Percentiles rank a stretch among this genome's conserved stretches.
Conservation (phyloP, 2,888 invertebrate genomes). For the Aporophyla lueneburgensis region DNA sequence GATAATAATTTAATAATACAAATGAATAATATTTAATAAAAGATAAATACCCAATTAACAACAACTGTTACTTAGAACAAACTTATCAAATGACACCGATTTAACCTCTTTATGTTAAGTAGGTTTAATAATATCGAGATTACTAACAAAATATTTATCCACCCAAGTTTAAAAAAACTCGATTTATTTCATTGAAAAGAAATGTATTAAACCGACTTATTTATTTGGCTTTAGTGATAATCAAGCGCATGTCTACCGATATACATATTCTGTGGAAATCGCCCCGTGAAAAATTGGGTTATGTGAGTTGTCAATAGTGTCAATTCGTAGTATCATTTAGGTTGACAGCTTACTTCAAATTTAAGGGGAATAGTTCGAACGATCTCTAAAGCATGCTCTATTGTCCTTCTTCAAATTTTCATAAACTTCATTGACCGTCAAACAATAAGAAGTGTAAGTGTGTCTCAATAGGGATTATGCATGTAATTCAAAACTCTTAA, state of each 20-base stretch:
- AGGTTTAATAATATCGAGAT: not conserved
- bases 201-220: not conserved
- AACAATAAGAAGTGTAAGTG: not conserved
- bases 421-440: not conserved
- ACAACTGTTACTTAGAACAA: constrained; percentile 16
- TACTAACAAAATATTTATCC: constrained; percentile 17
- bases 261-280: not conserved
- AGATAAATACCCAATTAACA: constrained; percentile 25
- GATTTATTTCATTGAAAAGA: not conserved
- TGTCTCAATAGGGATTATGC: too few relatives aligned
- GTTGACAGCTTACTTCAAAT: not conserved
- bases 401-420: not conserved
- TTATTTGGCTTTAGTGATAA: not conserved
- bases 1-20: not conserved
- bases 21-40: constrained; percentile 29
- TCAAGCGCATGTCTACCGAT: not conserved
- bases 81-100: constrained; percentile 37
- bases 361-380: not conserved
- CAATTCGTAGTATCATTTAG: too few relatives aligned
- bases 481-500: too few relatives aligned
- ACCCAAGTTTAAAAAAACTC: not conserved
- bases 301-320: not conserved
- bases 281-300: not conserved
- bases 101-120: constrained; percentile 8
- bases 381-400: not conserved